A percentile compares a stretch with the other conserved stretches of the same genome.
Evolutionary conservation across 23 tunicate species (phyloP).

Genomic region (Trididemnum clinides): DNA sequence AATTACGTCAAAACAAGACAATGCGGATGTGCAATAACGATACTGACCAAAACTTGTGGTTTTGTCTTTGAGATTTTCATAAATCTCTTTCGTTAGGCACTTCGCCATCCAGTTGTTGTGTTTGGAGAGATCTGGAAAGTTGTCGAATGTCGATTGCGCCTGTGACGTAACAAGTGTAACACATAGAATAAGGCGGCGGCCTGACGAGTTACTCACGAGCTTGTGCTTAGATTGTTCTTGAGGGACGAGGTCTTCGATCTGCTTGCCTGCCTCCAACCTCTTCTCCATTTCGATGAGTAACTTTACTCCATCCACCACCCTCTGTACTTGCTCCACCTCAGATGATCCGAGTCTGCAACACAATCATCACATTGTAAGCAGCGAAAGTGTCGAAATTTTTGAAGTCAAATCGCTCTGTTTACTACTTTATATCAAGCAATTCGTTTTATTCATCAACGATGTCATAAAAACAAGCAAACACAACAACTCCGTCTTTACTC

Average conservation of each 20-base stretch:
- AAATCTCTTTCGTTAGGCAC: slow-evolving; percentile 83
- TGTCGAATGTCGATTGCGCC: slow-evolving; percentile 37
- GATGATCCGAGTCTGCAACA: slow-evolving; percentile 67
- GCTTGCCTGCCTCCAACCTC: slow-evolving; percentile 34
- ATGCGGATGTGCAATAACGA: not conserved
- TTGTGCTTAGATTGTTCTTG: not conserved
- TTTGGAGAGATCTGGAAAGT: slow-evolving; percentile 76
- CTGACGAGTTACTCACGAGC: not conserved
- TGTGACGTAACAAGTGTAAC: too few relatives aligned
- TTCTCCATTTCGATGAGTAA: slow-evolving; percentile 67
- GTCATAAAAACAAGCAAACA: too few relatives aligned
- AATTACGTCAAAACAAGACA: not conserved
- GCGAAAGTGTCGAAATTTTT: too few relatives aligned
- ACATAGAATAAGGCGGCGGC: too few relatives aligned
- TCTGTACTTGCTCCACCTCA: slow-evolving; percentile 84
- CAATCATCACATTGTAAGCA: too few relatives aligned
- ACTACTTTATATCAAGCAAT: too few relatives aligned
- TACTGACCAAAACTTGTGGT: slow-evolving; percentile 59
- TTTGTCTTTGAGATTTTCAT: slow-evolving; percentile 60
- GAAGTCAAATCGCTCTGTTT: too few relatives aligned
- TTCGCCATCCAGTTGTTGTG: slow-evolving; percentile 99
- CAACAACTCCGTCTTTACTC: too few relatives aligned
- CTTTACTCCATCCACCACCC: slow-evolving; percentile 83
- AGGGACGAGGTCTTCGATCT: slow-evolving; percentile 54
- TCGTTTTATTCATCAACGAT: too few relatives aligned